Evolutionary conservation across 1,140 invertebrate genomes (phyloP).

Genomic region (Streblospio benedicti): DNA sequence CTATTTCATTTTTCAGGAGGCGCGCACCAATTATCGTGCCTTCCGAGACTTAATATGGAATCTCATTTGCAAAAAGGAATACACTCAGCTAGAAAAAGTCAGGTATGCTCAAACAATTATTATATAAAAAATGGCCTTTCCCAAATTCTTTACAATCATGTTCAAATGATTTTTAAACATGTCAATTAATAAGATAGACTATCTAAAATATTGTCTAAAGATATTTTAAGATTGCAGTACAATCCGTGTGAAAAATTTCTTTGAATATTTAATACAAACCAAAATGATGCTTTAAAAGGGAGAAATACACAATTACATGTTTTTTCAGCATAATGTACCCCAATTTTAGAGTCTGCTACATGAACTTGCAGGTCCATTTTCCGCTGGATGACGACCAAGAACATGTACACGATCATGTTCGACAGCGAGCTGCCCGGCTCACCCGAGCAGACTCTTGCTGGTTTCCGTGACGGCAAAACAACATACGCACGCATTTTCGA

Average conservation of each 20-base stretch:
- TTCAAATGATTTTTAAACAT: background rate
- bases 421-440: constrained; percentile 87
- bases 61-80: constrained; percentile 69
- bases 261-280: no score
- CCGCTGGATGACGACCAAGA: constrained; percentile 99
- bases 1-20: constrained; percentile 71
- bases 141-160: background rate
- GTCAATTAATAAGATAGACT: no score
- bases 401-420: constrained; percentile 95
- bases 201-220: no score
- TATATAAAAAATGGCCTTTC: background rate
- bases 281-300: no score
- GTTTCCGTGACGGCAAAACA: constrained; percentile 97
- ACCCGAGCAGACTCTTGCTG: constrained; percentile 86
- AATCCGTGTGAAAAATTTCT: no score
- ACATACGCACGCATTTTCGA: constrained; percentile 99
- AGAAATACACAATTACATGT: no score
- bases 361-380: constrained; percentile 83
- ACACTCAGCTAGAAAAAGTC: constrained; percentile 91
- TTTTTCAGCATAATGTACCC: no score
- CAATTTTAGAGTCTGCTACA: no score
- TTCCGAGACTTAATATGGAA: constrained; percentile 90
- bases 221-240: no score
- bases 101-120: constrained; percentile 49
- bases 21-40: constrained; percentile 92